Conservation (phyloP, 2,797 vertebrate species). For the Morelia viridis region DNA sequence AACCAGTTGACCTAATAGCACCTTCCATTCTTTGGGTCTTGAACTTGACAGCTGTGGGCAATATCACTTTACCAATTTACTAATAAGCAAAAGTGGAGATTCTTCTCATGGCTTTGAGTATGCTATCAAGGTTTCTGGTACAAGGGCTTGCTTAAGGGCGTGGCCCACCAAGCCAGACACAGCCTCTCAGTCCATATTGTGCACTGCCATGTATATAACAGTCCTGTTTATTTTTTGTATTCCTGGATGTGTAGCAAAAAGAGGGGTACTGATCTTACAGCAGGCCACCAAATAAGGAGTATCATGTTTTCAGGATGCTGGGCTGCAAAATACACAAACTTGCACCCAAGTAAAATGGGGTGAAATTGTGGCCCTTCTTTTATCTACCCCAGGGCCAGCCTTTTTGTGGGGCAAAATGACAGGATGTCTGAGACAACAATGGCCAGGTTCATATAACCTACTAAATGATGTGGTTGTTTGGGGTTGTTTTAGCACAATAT, state of each 20-base stretch:
- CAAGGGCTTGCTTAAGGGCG: not conserved
- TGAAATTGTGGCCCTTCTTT: not conserved
- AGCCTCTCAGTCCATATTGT: not conserved
- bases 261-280: not conserved
- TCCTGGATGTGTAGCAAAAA: not conserved
- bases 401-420: not conserved
- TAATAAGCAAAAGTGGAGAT: not conserved
- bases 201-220: no score
- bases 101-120: not conserved
- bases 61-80: not conserved
- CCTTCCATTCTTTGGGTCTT: not conserved
- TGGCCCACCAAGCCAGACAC: not conserved
- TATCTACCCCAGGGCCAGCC: not conserved
- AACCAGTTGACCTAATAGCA: not conserved
- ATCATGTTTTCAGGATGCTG: not conserved
- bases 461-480: not conserved
- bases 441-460: not conserved
- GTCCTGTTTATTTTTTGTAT: not conserved
- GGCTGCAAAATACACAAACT: not conserved
- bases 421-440: not conserved
- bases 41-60: not conserved
- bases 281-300: not conserved
- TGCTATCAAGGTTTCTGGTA: not conserved
- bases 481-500: not conserved
- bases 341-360: not conserved